Percentiles rank a stretch among this genome's conserved stretches.
Conservation (phyloP, 2,797 vertebrate species). For the Sebastes oblongus region DNA sequence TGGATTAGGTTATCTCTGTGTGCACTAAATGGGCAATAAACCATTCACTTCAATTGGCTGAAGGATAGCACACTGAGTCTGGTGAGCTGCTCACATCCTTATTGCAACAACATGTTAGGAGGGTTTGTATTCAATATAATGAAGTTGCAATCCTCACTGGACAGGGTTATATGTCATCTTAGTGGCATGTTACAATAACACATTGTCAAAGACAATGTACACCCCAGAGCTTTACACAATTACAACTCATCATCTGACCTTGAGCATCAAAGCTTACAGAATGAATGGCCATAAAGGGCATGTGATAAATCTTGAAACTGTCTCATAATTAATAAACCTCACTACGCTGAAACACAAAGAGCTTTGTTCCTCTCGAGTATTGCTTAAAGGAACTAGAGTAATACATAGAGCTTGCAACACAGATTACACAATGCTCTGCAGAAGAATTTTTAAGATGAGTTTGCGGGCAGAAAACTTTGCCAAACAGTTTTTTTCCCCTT, state of each 20-base stretch:
- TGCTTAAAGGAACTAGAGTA: neutral
- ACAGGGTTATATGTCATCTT: neutral
- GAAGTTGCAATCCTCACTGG: neutral
- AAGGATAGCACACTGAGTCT: neutral
- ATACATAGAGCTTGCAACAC: conserved; percentile 8
- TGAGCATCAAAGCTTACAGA: conserved; percentile 9
- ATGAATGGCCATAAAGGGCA: conserved; percentile 7
- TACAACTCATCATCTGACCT: neutral
- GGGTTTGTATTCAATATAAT: neutral
- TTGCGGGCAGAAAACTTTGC: neutral
- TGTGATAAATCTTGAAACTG: neutral
- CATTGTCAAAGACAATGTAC: neutral
- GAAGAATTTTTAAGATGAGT: conserved; percentile 3
- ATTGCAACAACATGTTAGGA: neutral
- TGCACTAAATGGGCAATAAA: conserved; percentile 48
- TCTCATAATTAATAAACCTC: conserved; percentile 13
- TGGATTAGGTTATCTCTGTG: conserved; percentile 41
- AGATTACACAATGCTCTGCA: neutral
- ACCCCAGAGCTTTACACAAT: neutral
- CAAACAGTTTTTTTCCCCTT: conserved; percentile 8
- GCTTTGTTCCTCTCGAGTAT: conserved; percentile 4
- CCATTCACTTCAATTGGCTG: neutral
- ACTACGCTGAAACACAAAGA: neutral
- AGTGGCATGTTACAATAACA: neutral
- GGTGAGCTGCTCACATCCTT: conserved; percentile 1